Base-by-base conservation (phyloP, 2,888 invertebrate genomes). In the Monopis laevigella region DNA sequence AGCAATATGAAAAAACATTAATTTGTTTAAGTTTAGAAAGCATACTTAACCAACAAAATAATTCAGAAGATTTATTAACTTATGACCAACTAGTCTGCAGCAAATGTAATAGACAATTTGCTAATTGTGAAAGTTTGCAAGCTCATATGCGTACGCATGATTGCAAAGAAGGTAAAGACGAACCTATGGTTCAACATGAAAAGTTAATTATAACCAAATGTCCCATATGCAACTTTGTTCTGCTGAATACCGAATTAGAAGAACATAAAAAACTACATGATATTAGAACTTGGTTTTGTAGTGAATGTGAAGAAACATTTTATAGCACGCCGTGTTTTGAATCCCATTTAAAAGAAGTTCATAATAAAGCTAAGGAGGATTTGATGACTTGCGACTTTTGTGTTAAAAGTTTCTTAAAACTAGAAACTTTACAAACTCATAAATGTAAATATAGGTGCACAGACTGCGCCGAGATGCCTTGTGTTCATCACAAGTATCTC, bases 381-480 rank as follows among this genome's bases (percentile, higher is more conserved):
- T 3, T 30, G 3, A n/a, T 19, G 2, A 30, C 19, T 6, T 40
- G 40, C 24, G 18, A 29, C 12, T 11, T 40, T 18, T 40, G 40
- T n/a, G 4, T 18, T 8, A 40, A 21, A 14, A 18, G 11, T 2
- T 36, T 36, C 11, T 11, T 36, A 19, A 11, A 3, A 4, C 3
- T 2, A 2, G 19, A 8, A 7, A 2, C 3, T 11, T 12, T 36
- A 2, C 10, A 19, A 11, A 19, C 4, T 2, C 36, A 36, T 11
- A 36, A 36, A 21, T 36, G 36, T 21, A 19, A 36, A 36, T 36
- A 36, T 11, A 3, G n/a, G n/a, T 36, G 36, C 21, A 19, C 11
- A 2, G 36, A 36, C 19, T 36, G 36, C 11, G 2, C 21, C 7
- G 36, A 36, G 8, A 36, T 36, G 21, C 36, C 36, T 2, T 36